Evolutionary conservation across 1,140 invertebrate species (phyloP).

Genomic region (Macrotrachela quadricornifera): DNA sequence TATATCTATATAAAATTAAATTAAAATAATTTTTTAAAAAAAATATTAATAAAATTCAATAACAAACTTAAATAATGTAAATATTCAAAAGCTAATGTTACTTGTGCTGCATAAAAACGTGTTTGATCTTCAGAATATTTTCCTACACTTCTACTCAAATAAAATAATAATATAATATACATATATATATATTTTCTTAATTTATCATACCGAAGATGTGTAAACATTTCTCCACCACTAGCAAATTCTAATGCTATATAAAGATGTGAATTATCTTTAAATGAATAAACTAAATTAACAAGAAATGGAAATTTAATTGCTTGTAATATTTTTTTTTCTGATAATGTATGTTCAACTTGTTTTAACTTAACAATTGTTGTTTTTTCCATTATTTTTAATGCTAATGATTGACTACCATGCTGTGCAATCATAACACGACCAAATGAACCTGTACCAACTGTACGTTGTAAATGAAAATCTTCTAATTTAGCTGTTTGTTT

Average conservation of each 20-base stretch:
- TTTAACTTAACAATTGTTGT: constrained; percentile 8
- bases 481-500: constrained; percentile 68
- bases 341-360: constrained; percentile 9
- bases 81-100: constrained; percentile 6
- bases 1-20: constrained; percentile 35
- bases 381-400: constrained; percentile 9
- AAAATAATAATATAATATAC: too few species aligned
- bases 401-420: constrained; percentile 45
- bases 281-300: constrained; percentile 10
- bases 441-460: constrained; percentile 6
- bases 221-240: constrained; percentile 94
- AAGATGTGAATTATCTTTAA: constrained; percentile 78
- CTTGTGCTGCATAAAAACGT: constrained; percentile 6
- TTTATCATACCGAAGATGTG: constrained; percentile 68
- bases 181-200: constrained; percentile 28
- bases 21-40: too few species aligned
- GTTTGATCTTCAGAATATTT: constrained; percentile 6
- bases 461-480: constrained; percentile 75
- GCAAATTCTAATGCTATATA: constrained; percentile 98
- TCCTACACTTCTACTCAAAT: constrained; percentile 41
- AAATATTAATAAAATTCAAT: constrained; percentile 23
- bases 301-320: constrained; percentile 8
- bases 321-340: constrained; percentile 6
- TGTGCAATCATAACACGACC: constrained; percentile 8
- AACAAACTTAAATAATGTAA: constrained; percentile 51